Evolutionary conservation across 2,888 invertebrate species (phyloP).

Genomic region (Mamestra brassicae): DNA sequence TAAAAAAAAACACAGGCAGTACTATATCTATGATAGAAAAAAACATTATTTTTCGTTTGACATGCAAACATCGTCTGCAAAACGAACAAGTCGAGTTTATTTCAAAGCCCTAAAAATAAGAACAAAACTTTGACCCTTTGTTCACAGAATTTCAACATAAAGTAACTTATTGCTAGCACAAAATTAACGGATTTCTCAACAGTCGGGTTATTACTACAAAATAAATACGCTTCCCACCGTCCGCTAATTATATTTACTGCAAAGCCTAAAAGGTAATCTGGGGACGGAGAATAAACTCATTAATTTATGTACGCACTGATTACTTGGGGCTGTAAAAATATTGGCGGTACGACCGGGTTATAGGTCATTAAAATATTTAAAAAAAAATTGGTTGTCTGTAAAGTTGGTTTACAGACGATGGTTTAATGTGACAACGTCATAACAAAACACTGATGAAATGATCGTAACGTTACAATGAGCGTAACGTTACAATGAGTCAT

Average conservation of each 20-base stretch:
- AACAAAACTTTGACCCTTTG: neutral
- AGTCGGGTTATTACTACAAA: constrained; percentile 44
- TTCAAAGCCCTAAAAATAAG: neutral
- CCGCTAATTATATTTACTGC: constrained; percentile 56
- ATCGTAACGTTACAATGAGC: no score
- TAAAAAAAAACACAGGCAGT: no score
- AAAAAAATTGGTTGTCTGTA: no score
- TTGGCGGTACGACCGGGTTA: neutral
- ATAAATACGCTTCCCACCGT: constrained; percentile 44
- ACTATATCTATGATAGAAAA: neutral
- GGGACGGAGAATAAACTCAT: constrained; percentile 48
- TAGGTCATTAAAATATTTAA: neutral
- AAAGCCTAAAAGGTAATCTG: constrained; percentile 44
- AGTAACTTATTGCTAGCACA: constrained; percentile 24
- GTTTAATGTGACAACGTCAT: no score
- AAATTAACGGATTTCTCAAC: constrained; percentile 14
- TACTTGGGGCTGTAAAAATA: constrained; percentile 30
- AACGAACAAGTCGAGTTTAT: neutral
- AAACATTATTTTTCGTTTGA: neutral
- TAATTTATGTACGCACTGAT: constrained; percentile 46
- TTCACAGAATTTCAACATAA: constrained; percentile 11
- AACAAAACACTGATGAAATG: no score
- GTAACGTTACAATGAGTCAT: no score
- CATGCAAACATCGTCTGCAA: neutral
- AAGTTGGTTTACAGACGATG: no score